phyloP scores from a whole-genome alignment of 2,888 invertebrate genomes.

The Pyrgus malvae region DNA sequence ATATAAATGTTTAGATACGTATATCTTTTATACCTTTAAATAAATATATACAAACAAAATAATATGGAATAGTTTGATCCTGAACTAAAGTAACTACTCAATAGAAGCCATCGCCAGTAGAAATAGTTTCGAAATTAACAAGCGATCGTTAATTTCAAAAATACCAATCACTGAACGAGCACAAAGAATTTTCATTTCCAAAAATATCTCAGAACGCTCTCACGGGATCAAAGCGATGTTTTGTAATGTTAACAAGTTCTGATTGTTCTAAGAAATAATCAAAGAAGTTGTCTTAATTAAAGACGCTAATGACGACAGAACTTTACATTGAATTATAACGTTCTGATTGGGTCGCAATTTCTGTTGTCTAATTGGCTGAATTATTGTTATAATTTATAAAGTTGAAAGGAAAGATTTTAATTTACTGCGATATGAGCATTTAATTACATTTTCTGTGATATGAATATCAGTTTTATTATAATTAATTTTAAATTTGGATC shows the following conservation, averaged over 20 bases:
- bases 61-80: too few species aligned
- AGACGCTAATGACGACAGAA: constrained; percentile 20
- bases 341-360: constrained; percentile 18
- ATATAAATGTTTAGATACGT: too few species aligned
- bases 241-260: constrained; percentile 15
- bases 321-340: constrained; percentile 19
- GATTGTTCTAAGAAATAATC: constrained; percentile 21
- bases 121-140: neutral
- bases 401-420: neutral
- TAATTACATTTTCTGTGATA: too few species aligned
- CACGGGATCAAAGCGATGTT: constrained; percentile 22
- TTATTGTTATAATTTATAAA: constrained; percentile 12
- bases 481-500: too few species aligned
- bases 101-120: neutral
- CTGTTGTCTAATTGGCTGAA: constrained; percentile 15
- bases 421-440: neutral
- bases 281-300: constrained; percentile 33
- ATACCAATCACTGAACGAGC: neutral
- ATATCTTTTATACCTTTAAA: too few species aligned
- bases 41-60: too few species aligned
- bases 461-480: too few species aligned
- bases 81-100: too few species aligned
- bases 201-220: constrained; percentile 10
- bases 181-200: constrained; percentile 3
- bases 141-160: neutral